These are phyloP conservation scores for Podarcis muralis DNA, from an alignment of 2,113 vertebrate genomes.

Conservation along the genomic window DNA sequence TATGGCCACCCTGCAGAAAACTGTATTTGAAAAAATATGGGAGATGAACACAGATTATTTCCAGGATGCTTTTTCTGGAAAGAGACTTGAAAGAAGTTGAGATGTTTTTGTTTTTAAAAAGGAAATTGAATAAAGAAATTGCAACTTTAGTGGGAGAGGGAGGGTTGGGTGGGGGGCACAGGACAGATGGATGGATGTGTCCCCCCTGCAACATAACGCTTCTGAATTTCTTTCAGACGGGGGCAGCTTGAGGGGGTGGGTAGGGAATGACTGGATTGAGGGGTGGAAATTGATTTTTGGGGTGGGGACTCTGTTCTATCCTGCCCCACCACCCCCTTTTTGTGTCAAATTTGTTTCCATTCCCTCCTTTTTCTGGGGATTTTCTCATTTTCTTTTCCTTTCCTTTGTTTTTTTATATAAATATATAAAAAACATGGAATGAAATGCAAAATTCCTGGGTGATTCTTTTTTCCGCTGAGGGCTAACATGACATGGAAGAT, in stretches of 20 bases:
- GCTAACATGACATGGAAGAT: neutral
- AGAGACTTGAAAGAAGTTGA: conserved; percentile 3
- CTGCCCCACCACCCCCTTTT: conserved; percentile 20
- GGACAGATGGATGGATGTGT: conserved; percentile 11
- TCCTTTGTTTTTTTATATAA: conserved; percentile 13
- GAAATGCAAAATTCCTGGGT: conserved; percentile 33
- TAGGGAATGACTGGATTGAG: neutral
- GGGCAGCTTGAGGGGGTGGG: conserved; percentile 23
- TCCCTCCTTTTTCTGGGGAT: conserved; percentile 14
- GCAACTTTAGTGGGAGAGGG: conserved; percentile 4
- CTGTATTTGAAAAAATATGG: conserved; percentile 35
- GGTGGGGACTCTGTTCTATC: conserved; percentile 12
- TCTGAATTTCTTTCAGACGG: conserved; percentile 18
- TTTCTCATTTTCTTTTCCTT: conserved; percentile 12
- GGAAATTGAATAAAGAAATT: conserved; percentile 29
- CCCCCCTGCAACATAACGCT: conserved; percentile 27
- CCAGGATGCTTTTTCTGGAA: conserved; percentile 30
- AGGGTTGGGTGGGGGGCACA: conserved; percentile 21
- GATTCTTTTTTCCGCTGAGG: neutral
- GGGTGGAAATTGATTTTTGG: conserved; percentile 28
- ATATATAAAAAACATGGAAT: conserved; percentile 37
- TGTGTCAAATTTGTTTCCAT: conserved; percentile 33
- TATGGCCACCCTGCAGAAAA: conserved; percentile 12
- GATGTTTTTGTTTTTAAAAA: conserved; percentile 3
- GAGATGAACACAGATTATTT: conserved; percentile 12